Conservation (phyloP, 1,140 invertebrate species). For the Medauroidea extradentata region DNA sequence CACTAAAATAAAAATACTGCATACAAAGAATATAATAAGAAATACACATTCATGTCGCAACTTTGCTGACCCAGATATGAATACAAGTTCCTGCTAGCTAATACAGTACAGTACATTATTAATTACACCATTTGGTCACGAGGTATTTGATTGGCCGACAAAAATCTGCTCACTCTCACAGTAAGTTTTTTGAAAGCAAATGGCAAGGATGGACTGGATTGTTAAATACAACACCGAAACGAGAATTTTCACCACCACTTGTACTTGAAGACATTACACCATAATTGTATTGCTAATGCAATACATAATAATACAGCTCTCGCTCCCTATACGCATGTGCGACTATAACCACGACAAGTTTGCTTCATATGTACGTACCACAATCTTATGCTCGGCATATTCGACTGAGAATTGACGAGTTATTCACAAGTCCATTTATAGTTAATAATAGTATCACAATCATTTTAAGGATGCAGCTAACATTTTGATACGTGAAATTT, state of each 20-base stretch:
- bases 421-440: constrained; percentile 14
- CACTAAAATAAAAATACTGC: too few species aligned
- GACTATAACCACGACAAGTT: neutral
- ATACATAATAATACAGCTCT: constrained; percentile 1
- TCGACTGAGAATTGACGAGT: constrained; percentile 13
- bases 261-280: neutral
- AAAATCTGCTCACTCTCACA: neutral
- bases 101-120: neutral
- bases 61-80: too few species aligned
- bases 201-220: constrained; percentile 22
- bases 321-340: neutral
- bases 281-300: constrained; percentile 11
- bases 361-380: neutral
- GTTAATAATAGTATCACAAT: constrained; percentile 18
- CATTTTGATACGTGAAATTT: constrained; percentile 4
- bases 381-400: neutral
- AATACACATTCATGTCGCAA: too few species aligned
- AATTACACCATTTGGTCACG: neutral
- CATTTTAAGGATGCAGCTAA: constrained; percentile 14
- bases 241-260: constrained; percentile 9
- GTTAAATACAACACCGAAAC: constrained; percentile 10
- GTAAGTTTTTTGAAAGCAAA: constrained; percentile 9
- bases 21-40: too few species aligned
- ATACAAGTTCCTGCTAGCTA: neutral
- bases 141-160: neutral